Evolutionary conservation across 2,888 invertebrate genomes (phyloP).

Genomic region (Eristalinus aeneus): DNA sequence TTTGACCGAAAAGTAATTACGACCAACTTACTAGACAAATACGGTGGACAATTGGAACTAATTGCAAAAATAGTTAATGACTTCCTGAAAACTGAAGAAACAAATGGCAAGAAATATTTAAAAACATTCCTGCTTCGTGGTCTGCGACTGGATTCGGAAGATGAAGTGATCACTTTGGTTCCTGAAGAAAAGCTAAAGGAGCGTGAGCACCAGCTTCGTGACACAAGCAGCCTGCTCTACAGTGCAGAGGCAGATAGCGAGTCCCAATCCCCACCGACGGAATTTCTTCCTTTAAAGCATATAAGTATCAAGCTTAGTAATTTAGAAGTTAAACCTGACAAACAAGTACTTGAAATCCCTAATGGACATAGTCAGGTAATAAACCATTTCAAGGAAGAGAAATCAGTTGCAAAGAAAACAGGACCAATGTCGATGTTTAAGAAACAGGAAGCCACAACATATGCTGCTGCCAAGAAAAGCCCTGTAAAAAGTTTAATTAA

Average conservation of each 20-base stretch:
- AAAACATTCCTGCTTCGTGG: constrained; percentile 73
- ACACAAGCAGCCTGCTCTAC: constrained; percentile 75
- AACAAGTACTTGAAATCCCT: neutral
- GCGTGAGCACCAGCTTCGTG: constrained; percentile 74
- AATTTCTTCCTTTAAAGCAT: constrained; percentile 76
- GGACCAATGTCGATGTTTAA: constrained; percentile 41
- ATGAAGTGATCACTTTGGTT: constrained; percentile 76
- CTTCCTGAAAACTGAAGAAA: constrained; percentile 74
- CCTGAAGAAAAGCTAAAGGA: constrained; percentile 74
- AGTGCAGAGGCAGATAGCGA: constrained; percentile 77
- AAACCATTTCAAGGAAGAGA: constrained; percentile 8
- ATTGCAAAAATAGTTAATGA: constrained; percentile 73
- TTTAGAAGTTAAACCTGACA: constrained; percentile 50
- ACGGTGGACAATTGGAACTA: constrained; percentile 75
- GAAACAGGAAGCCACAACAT: constrained; percentile 44
- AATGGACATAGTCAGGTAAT: constrained; percentile 26
- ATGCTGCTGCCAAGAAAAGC: constrained; percentile 36
- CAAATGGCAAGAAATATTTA: constrained; percentile 73
- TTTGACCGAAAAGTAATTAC: constrained; percentile 77
- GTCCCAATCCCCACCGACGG: constrained; percentile 74
- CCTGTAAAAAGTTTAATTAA: constrained; percentile 39
- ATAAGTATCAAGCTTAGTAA: constrained; percentile 72
- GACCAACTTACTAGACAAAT: constrained; percentile 77
- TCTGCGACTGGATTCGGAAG: constrained; percentile 38
- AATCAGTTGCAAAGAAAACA: constrained; percentile 36